Base-by-base conservation (phyloP, 2,888 invertebrate genomes). In the Perizoma flavofasciatum region DNA sequence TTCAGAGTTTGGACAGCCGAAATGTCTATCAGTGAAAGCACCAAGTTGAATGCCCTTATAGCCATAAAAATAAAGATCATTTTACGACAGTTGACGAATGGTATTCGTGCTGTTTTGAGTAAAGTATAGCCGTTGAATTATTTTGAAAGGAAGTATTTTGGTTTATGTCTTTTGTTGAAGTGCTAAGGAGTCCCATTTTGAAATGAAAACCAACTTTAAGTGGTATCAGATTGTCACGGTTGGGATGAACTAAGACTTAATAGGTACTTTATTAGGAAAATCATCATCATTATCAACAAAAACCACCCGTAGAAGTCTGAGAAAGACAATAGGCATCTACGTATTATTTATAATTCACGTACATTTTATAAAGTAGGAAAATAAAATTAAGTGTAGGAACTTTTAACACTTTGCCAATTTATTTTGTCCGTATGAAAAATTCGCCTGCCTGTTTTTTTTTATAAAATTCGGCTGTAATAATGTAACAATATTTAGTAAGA, bases 21-120 rank as follows among this genome's bases (percentile, higher is more conserved):
- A 43, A 34, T 48, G 54, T 39, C 46, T 39, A 48, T 49, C 49
- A 5, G 44, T 44, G 45, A 49, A 59, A 60, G 41, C 47, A 49
- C 49, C 11, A 45, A 49, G 43, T 40, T 41, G 51, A 41, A 48
- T 53, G 50, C 48, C 51, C 49, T 61, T 58, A 61, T 43, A 6
- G 0, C 37, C 11, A 34, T 49, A 34, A 37, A 44, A 44, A 58
- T 64, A 64, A 61, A 64, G 60, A 51, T 44, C 49, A 65, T 61
- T 68, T 65, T 61, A 66, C 62, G 59, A 61, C 61, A 57, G 40
- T 46, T 47, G 63, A 60, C 61, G 63, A 62, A 57, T 59, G 45
- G 45, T 57, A 55, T 61, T 60, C 43, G 39, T 22, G 60, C 40
- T 41, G 52, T 61, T 65, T 56, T 45, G 44, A 45, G n/a, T 41